A percentile compares a stretch with the other conserved stretches of the same genome.
Conservation (phyloP, 2,888 invertebrate species). For the Drosophila putrida region DNA sequence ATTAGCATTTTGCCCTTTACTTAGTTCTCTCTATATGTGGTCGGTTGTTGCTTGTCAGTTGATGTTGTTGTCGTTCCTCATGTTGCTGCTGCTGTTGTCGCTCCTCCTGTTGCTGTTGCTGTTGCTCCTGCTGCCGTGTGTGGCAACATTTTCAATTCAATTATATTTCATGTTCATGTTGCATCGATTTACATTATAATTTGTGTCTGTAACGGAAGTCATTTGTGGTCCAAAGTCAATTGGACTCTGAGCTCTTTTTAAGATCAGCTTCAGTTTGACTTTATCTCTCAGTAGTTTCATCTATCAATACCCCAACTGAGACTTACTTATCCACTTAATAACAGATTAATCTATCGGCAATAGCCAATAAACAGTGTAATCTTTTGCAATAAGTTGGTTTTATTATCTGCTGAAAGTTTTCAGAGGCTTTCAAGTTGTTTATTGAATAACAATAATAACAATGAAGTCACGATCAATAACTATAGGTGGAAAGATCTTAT, state of each 20-base stretch:
- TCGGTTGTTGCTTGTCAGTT: conserved; percentile 40
- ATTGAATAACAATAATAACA: neutral
- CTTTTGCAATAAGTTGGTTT: neutral
- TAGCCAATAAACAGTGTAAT: neutral
- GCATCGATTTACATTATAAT: conserved; percentile 79
- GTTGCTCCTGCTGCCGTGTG: conserved; percentile 61
- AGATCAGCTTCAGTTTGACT: conserved; percentile 16
- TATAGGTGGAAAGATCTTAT: no score
- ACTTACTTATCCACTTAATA: conserved; percentile 11
- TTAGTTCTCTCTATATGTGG: conserved; percentile 27
- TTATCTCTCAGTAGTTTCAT: neutral
- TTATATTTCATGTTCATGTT: conserved; percentile 80
- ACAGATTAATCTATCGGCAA: neutral
- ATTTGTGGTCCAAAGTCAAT: conserved; percentile 59
- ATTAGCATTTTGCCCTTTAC: conserved; percentile 79
- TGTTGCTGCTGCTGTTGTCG: conserved; percentile 21
- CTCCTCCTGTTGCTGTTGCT: conserved; percentile 23
- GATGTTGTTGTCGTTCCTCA: conserved; percentile 18
- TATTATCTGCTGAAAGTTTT: neutral
- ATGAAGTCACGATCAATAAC: no score
- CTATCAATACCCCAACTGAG: conserved; percentile 6
- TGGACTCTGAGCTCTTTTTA: neutral
- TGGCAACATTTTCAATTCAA: conserved; percentile 78
- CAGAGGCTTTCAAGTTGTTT: neutral
- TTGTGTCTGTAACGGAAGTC: conserved; percentile 78